These are phyloP conservation scores for Pedicia rivosa DNA, from an alignment of 2,888 invertebrate species.

Conservation along the genomic window DNA sequence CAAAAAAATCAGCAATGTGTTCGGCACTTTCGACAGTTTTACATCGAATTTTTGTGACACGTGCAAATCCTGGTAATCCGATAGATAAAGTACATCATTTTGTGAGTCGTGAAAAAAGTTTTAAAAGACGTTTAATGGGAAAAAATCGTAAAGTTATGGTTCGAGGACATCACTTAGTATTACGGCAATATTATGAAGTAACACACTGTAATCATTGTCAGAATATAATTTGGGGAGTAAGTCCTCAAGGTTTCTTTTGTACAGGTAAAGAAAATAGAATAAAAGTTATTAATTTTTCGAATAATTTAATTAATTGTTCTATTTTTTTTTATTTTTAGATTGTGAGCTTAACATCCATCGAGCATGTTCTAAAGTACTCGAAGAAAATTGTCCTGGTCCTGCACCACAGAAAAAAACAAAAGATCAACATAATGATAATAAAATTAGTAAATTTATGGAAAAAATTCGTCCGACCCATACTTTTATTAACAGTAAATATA, in stretches of 20 bases:
- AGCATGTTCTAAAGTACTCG: slow-evolving; percentile 58
- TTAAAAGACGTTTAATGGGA: slow-evolving; percentile 49
- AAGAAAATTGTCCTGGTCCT: slow-evolving; percentile 68
- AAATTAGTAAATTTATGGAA: slow-evolving; percentile 61
- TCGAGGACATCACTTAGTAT: slow-evolving; percentile 79
- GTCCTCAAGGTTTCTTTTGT: slow-evolving; percentile 94
- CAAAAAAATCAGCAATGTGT: slow-evolving; percentile 45
- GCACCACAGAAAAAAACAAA: slow-evolving; percentile 34
- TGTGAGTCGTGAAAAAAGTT: slow-evolving; percentile 69
- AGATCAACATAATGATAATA: slow-evolving; percentile 45
- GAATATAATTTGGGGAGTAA: slow-evolving; percentile 83
- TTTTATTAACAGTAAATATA: slow-evolving; percentile 9
- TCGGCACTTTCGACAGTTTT: slow-evolving; percentile 69
- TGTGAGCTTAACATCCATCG: slow-evolving; percentile 82
- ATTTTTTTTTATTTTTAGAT: slow-evolving; percentile 32
- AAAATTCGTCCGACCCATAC: slow-evolving; percentile 29
- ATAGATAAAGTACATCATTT: slow-evolving; percentile 68
- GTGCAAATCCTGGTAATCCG: slow-evolving; percentile 37
- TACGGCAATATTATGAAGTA: slow-evolving; percentile 76
- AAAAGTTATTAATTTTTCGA: slow-evolving; percentile 5
- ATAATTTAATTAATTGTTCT: slow-evolving; percentile 4
- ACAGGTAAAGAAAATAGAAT: slow-evolving; percentile 51
- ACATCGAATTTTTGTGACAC: slow-evolving; percentile 56
- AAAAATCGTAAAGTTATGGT: slow-evolving; percentile 54
- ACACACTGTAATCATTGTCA: slow-evolving; percentile 90